Percentiles rank a stretch among this genome's conserved stretches.
Conservation (phyloP, 1,140 invertebrate genomes). For the Stenopsyche tienmushanensis region DNA sequence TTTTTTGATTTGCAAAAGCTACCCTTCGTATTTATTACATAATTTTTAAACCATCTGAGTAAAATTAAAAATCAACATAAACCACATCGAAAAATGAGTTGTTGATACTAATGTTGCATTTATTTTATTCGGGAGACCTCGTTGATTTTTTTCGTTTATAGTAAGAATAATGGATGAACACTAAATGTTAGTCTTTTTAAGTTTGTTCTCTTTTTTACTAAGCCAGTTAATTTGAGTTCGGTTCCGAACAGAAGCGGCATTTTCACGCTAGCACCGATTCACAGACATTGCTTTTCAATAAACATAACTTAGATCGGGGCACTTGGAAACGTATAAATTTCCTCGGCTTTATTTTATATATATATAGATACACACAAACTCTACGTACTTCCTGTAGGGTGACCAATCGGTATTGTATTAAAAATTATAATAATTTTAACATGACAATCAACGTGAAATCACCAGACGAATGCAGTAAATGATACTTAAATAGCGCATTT, state of each 20-base stretch:
- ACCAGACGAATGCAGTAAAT: not conserved
- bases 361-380: too few species aligned
- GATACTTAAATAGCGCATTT: slow-evolving; percentile 6
- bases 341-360: slow-evolving; percentile 18
- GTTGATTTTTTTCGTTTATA: not conserved
- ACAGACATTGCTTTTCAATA: slow-evolving; percentile 40
- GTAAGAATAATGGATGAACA: too few species aligned
- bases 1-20: too few species aligned
- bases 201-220: slow-evolving; percentile 20
- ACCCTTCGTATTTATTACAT: too few species aligned
- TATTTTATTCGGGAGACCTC: not conserved
- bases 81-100: too few species aligned
- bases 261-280: slow-evolving; percentile 25
- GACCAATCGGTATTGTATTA: not conserved
- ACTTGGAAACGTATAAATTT: slow-evolving; percentile 34
- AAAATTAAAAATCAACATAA: too few species aligned
- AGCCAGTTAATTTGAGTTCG: slow-evolving; percentile 27
- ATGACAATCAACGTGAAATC: not conserved
- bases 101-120: not conserved
- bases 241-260: slow-evolving; percentile 25
- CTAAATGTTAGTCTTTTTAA: not conserved
- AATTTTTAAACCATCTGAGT: too few species aligned
- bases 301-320: slow-evolving; percentile 35
- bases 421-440: not conserved
- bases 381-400: not conserved